A percentile compares a stretch with the other conserved stretches of the same genome.
phyloP scores from a whole-genome alignment of 2,113 vertebrate species.

The Poecile atricapillus region DNA sequence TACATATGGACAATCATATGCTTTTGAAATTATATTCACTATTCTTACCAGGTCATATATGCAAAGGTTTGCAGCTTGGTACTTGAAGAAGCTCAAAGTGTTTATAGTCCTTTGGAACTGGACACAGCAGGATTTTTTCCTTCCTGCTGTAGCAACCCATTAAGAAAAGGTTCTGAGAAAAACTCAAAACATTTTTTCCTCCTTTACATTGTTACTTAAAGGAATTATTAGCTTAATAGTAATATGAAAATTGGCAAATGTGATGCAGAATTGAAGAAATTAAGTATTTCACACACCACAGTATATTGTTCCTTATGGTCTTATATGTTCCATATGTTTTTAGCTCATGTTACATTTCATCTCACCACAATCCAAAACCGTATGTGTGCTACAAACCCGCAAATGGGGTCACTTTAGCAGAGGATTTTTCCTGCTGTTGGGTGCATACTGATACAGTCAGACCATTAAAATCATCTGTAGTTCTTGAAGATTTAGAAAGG shows the following conservation, averaged over 20 bases:
- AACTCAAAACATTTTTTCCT: background rate
- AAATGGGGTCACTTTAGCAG: background rate
- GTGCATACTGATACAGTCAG: background rate
- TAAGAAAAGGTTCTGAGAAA: background rate
- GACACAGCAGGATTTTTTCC: background rate
- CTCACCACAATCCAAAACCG: background rate
- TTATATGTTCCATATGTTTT: background rate
- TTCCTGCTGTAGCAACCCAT: background rate
- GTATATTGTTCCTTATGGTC: background rate
- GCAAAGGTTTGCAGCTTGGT: background rate
- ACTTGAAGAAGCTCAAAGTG: background rate
- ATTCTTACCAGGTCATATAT: background rate
- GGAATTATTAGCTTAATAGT: background rate
- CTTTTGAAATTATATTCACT: background rate
- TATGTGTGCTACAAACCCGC: background rate
- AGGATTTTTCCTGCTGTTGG: background rate
- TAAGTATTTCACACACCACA: background rate
- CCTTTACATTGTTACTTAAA: background rate
- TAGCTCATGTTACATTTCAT: background rate
- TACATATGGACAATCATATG: background rate
- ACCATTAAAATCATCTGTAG: background rate
- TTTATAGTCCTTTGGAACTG: background rate
- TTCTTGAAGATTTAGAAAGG: background rate
- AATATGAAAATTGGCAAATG: background rate
- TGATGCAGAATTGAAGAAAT: background rate